These are phyloP conservation scores for Labrus mixtus DNA, from an alignment of 2,113 vertebrate species.

Conservation along the genomic window DNA sequence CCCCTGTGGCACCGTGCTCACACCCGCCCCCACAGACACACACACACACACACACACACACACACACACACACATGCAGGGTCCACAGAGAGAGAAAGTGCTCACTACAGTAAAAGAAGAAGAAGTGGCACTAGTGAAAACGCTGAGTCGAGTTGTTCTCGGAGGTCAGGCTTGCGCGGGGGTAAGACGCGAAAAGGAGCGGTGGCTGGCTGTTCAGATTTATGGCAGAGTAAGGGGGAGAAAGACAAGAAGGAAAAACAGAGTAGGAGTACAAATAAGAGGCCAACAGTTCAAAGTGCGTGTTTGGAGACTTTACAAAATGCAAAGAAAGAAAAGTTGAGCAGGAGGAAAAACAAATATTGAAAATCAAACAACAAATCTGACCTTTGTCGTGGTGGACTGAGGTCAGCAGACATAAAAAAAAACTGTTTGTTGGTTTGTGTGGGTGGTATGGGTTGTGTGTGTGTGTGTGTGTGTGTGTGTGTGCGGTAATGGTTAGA, in stretches of 20 bases:
- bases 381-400: slow-evolving; percentile 40
- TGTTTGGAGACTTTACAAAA: background rate
- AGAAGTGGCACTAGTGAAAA: slow-evolving; percentile 76
- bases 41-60: too few relatives aligned
- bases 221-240: slow-evolving; percentile 46
- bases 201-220: slow-evolving; percentile 34
- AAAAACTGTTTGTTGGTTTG: background rate
- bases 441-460: slow-evolving; percentile 21
- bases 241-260: slow-evolving; percentile 17
- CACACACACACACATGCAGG: slow-evolving; percentile 21
- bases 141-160: slow-evolving; percentile 69
- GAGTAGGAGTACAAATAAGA: slow-evolving; percentile 16
- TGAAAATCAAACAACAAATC: slow-evolving; percentile 2
- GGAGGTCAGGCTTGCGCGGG: slow-evolving; percentile 67
- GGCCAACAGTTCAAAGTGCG: background rate
- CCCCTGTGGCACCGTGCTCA: slow-evolving; percentile 51
- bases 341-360: background rate
- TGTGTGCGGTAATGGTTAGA: slow-evolving; percentile 36
- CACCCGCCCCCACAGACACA: slow-evolving; percentile 6
- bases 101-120: slow-evolving; percentile 73
- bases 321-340: background rate
- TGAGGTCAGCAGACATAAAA: slow-evolving; percentile 25
- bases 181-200: slow-evolving; percentile 51
- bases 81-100: slow-evolving; percentile 64
- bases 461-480: slow-evolving; percentile 25